Evolutionary conservation across 2,797 vertebrate genomes (phyloP).

Genomic region (Pseudocheirus occidentalis): DNA sequence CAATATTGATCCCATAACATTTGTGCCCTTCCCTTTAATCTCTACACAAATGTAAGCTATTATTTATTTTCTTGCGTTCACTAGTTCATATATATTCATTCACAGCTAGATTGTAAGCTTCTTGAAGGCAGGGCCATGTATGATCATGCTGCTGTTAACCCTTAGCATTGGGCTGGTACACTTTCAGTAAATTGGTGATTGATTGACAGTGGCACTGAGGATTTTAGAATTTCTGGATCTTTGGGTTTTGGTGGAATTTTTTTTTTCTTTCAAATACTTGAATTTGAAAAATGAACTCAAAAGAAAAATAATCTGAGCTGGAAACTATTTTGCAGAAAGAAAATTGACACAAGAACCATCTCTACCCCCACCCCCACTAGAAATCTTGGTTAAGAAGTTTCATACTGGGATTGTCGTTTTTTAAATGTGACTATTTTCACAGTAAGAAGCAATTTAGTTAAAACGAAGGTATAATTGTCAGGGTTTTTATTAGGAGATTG

Average conservation of each 20-base stretch:
- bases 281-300: background rate
- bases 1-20: background rate
- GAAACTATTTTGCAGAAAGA: background rate
- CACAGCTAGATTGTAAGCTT: background rate
- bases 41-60: background rate
- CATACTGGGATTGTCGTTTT: background rate
- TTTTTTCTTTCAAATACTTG: constrained; percentile 13
- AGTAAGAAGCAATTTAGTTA: background rate
- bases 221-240: background rate
- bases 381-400: background rate
- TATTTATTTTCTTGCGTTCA: background rate
- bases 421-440: background rate
- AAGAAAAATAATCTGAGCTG: background rate
- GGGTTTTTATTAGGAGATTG: background rate
- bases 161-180: background rate
- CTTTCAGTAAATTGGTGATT: background rate
- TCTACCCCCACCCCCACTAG: background rate
- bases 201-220: background rate
- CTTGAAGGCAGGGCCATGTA: background rate
- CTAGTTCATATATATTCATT: background rate
- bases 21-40: background rate
- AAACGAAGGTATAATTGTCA: background rate
- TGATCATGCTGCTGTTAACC: background rate
- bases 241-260: constrained; percentile 1
- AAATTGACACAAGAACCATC: background rate